These are phyloP conservation scores for Acanthurus leucopareius DNA, from an alignment of 2,797 vertebrate species.

Conservation along the genomic window DNA sequence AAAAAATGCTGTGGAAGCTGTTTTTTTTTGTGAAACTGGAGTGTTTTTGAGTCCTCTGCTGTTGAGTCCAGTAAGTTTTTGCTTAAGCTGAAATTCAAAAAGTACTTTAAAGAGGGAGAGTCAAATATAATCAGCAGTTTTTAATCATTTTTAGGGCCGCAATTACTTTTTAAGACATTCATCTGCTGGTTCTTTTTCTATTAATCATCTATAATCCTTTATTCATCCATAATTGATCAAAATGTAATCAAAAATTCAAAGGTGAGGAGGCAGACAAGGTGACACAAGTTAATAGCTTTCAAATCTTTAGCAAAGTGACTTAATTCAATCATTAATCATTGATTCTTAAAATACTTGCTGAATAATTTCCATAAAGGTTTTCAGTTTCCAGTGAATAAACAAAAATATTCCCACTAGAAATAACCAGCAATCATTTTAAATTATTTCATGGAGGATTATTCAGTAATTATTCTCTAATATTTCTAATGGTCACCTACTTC, in stretches of 20 bases:
- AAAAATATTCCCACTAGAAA: not conserved
- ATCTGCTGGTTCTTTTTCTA: not conserved
- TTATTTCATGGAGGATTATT: not conserved
- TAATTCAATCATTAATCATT: too few relatives aligned
- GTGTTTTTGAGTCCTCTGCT: conserved; percentile 11
- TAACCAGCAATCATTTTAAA: too few relatives aligned
- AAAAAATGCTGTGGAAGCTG: not conserved
- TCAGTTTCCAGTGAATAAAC: not conserved
- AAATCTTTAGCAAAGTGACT: not conserved
- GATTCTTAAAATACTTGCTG: not conserved
- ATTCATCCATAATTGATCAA: not conserved
- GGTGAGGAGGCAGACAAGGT: not conserved
- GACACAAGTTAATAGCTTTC: not conserved
- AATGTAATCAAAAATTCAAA: not conserved
- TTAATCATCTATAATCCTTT: not conserved
- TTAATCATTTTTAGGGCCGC: not conserved
- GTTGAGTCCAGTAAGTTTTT: conserved; percentile 3
- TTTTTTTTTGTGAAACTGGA: not conserved
- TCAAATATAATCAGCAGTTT: not conserved
- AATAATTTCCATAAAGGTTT: not conserved
- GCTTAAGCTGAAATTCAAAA: not conserved
- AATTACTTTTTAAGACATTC: not conserved
- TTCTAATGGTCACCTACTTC: not conserved
- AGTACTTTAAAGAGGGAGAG: not conserved
- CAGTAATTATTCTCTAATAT: not conserved